Evolutionary conservation across 2,888 invertebrate species (phyloP), one percentile per base, ranked within the genome.

Genomic region (Oscheius myriophilus): DNA sequence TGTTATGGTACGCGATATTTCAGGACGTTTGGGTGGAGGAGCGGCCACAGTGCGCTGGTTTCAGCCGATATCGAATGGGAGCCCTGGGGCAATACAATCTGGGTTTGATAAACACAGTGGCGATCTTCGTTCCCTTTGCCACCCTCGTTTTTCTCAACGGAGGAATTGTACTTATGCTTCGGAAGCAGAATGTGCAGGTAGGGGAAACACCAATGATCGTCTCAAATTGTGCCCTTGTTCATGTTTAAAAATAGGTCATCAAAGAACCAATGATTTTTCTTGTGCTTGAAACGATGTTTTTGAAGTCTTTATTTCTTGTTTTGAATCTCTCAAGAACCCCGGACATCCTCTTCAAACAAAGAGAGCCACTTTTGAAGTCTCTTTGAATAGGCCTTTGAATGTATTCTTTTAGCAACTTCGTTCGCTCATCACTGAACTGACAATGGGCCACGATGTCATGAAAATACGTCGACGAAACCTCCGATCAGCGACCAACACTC

Each of bases 111-210:
- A 72, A 78, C 49, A 73, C 75, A 6, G 25, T 78, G 1, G 71
- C 75, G 18, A 83, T 85, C n/a, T 75, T 75, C 12, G 64, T 83
- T 4, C 84, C 85, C 4, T 85, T 85, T 53, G 73, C 80, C 63
- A 84, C 84, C 1, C 69, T 85, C 16, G 78, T 85, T n/a, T 84
- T 84, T 57, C 69, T 85, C 9, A 85, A 85, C 67, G 85, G 84
- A 7, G 84, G 84, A 18, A 85, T 86, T 54, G 85, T 85, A 4
- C 69, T 79, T 39, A 85, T 84, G 84, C 69, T 85, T 16, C 49
- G 82, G 46, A 74, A 80, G 64, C 84, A 86, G 68, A 83, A 86
- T 69, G 81, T 85, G 2, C 82, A 83, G 76, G 79, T 80, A 53
- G n/a, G n/a, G n/a, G n/a, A n/a, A n/a, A n/a, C n/a, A n/a, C n/a